phyloP scores from a whole-genome alignment of 2,888 invertebrate genomes.

The Catocala fraxini region DNA sequence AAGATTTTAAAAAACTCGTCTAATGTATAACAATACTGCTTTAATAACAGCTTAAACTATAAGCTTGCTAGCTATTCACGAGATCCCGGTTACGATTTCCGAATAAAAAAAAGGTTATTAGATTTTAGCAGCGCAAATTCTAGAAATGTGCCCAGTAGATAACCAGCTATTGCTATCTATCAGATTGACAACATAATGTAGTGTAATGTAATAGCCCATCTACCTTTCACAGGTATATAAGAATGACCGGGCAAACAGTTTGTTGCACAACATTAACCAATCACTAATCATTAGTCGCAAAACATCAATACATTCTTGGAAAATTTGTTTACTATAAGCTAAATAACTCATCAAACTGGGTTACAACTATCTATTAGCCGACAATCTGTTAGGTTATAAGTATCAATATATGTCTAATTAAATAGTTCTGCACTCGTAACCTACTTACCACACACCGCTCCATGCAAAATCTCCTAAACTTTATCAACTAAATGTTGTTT shows the following conservation, averaged over 20 bases:
- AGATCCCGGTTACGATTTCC: no score
- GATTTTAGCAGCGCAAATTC: no score
- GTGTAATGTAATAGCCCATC: no score
- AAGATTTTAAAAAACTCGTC: no score
- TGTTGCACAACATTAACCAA: neutral
- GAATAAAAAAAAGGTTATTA: no score
- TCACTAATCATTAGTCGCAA: neutral
- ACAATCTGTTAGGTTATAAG: neutral
- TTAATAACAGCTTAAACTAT: no score
- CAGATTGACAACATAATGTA: no score
- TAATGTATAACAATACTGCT: no score
- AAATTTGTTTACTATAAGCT: constrained; percentile 1
- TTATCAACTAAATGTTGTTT: constrained; percentile 29
- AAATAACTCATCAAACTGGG: neutral
- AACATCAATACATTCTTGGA: neutral
- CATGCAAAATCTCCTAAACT: constrained; percentile 18
- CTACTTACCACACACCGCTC: constrained; percentile 6
- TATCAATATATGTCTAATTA: neutral
- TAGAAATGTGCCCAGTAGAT: no score
- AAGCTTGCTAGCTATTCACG: no score
- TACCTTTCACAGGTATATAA: no score
- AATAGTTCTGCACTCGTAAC: neutral
- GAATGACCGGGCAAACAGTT: neutral
- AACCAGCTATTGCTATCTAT: no score
- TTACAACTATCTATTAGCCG: neutral